Evolutionary conservation across 2,113 vertebrate genomes (phyloP), one percentile per base, ranked within the genome.

Genomic region (Calidris pygmaea): DNA sequence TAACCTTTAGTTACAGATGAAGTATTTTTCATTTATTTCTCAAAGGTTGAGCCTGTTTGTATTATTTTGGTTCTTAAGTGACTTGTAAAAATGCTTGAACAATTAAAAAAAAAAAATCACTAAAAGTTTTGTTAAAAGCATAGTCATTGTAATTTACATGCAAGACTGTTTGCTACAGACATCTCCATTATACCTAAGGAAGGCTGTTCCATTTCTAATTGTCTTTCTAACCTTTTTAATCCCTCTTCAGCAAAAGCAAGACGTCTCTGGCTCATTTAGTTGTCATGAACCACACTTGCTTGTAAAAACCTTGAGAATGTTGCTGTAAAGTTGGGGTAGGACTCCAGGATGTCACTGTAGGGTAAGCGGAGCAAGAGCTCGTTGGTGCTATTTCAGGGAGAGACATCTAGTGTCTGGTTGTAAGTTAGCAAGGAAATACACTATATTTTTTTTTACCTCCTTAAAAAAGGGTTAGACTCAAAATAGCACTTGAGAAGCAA

Each of bases 261-360:
- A 15, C 7, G 24, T 45, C 24, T 60, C 24, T 79, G 59, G 17
- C 14, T 29, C 47, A 16, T 79, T 82, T 12, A 60, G 5, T 45
- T 79, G 19, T 22, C 53, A 30, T 53, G 37, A 63, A 7, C 43
- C 78, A 13, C 81, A 78, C 11, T 93, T 72, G 35, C 45, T 74
- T 78, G 37, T 70, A 39, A 81, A 85, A 94, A 6, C 4, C 4
- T 41, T 0, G 4, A 59, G 22, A 63, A n/a, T n/a, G 39, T 59
- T 78, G 37, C 15, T 0, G 0, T 55, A 2, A 60, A 56, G 26
- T 47, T 75, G 47, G 45, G 75, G 15, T 59, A 63, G 19, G 26
- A 62, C 47, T 85, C 32, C 47, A 41, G 39, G 34, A 19, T 91
- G 48, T 41, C 59, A 71, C 37, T 55, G 5, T 34, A 53, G 66